Conservation (phyloP, 2,797 vertebrate genomes). For the Gambelia wislizenii region DNA sequence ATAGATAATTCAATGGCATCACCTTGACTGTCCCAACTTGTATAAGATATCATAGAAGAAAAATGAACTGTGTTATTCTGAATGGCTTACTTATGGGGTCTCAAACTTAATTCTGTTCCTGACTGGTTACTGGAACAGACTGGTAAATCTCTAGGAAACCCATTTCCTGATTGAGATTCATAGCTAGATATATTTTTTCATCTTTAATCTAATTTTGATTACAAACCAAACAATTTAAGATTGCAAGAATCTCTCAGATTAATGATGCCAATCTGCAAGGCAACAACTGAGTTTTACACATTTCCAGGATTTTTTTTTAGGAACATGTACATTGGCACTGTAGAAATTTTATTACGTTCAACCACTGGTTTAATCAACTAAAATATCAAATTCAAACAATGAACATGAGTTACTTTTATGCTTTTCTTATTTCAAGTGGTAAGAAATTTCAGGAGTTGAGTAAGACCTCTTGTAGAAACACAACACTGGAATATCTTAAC, state of each 20-base stretch:
- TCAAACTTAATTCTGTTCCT: not conserved
- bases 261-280: not conserved
- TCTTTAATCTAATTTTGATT: not conserved
- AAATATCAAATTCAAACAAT: constrained; percentile 1
- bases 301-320: not conserved
- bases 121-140: not conserved
- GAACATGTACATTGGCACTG: not conserved
- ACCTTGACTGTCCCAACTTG: not conserved
- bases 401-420: not conserved
- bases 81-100: not conserved
- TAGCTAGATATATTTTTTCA: not conserved
- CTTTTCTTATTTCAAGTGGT: not conserved
- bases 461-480: not conserved
- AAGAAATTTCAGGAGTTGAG: not conserved
- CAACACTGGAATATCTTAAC: no score
- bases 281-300: not conserved
- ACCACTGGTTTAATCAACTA: not conserved
- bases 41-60: not conserved
- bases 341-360: not conserved
- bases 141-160: not conserved
- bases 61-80: not conserved
- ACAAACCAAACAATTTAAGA: not conserved
- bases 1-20: no score
- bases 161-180: not conserved
- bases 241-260: not conserved